Evolutionary conservation across 2,113 vertebrate species (phyloP).

Genomic region (Sakesphorus luctuosus): DNA sequence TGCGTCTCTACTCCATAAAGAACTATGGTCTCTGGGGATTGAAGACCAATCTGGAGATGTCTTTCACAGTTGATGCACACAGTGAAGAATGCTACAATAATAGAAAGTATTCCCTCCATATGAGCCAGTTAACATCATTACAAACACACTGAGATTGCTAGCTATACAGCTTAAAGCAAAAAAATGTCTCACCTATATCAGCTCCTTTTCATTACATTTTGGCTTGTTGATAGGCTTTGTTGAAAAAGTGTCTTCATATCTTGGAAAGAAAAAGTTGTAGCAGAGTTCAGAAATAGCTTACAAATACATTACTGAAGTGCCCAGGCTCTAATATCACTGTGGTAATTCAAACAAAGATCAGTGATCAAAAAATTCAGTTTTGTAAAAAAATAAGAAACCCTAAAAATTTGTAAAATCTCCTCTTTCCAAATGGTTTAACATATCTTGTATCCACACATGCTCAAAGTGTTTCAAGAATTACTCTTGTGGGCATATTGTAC

Average conservation of each 20-base stretch:
- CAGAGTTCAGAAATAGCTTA: neutral
- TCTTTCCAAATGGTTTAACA: constrained; percentile 54
- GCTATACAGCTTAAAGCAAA: neutral
- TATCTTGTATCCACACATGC: neutral
- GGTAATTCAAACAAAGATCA: constrained; percentile 1
- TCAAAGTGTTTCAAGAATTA: constrained; percentile 61
- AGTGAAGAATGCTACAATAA: neutral
- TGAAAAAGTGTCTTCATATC: neutral
- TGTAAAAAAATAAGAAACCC: neutral
- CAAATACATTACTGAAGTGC: neutral
- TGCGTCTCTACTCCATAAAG: neutral
- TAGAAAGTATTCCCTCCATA: neutral
- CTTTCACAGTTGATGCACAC: neutral
- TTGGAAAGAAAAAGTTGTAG: neutral
- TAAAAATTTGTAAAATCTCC: neutral
- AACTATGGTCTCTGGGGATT: neutral
- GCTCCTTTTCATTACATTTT: neutral
- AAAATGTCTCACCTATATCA: neutral
- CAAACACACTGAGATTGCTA: neutral
- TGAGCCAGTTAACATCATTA: neutral
- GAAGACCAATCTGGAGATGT: neutral
- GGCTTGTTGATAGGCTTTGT: neutral
- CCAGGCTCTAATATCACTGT: neutral
- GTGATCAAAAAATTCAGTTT: neutral
- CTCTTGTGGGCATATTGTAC: constrained; percentile 56